Base-by-base conservation (phyloP, 2,888 invertebrate species). In the Clusia tigrina region DNA sequence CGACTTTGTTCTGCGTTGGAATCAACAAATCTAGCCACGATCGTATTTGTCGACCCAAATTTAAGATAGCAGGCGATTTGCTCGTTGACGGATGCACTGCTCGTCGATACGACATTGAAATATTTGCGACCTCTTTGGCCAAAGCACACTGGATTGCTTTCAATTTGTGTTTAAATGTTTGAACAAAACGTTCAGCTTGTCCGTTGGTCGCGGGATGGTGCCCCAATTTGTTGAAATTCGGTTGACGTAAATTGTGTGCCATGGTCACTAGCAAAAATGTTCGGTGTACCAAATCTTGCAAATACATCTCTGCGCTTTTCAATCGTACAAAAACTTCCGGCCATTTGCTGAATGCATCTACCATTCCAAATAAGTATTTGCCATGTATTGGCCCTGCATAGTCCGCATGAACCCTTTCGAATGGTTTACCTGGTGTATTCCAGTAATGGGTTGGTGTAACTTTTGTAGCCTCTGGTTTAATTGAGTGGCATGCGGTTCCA, bases 141-240 rank as follows among this genome's bases (percentile, higher is more conserved):
- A 42, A 15, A n/a, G 9, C 3, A 17, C 42, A 42, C 3, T 42
- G 3, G n/a, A 63, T 65, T 18, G 42, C 24, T 51, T 59, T 59
- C 1, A 64, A 23, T 17, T 58, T 56, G 18, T 67, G 64, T 56
- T 65, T 63, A 1, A 65, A 17, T 2, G 60, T 69, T 26, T 65
- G 66, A 15, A 67, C 61, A 46, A 54, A 60, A 1, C 63, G 46
- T 17, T 68, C 63, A 3, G 64, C 65, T 20, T 65, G 64, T 9
- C 65, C 64, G 23, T 71, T 69, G 9, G 67, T 69, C 15, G 68
- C 64, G 6, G 72, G 73, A 61, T 72, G 73, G 52, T 71, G 71
- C 10, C 60, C 62, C 9, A 60, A 62, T 52, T 69, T 68, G 12
- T 59, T 67, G 23, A 25, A 70, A 69, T 9, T 65, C 63, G 1